Evolutionary conservation across 2,888 invertebrate species (phyloP), one percentile per base, ranked within the genome.

Genomic region (Papilio elwesi): DNA sequence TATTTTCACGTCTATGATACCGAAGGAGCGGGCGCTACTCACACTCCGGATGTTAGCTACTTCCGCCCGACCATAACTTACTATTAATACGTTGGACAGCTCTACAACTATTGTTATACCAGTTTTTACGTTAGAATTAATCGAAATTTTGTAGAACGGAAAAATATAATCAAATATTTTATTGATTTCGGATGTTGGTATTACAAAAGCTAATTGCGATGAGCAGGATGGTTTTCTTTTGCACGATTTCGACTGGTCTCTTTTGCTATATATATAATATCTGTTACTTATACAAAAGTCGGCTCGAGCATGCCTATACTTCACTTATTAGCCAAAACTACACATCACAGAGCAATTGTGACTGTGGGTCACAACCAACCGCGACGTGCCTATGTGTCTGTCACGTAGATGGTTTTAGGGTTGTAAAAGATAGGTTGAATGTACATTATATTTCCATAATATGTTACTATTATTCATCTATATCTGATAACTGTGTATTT

Each of bases 1-100:
- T 73, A 73, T 64, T 68, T 63, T 57, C 72, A 73, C 68, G 68
- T 68, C 72, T 63, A 55, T 55, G 64, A 63, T 47, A 51, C 57
- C 65, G 48, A 57, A 65, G 65, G 53, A 47, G 55, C 52, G 68
- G 6, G 48, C 51, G 55, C 63, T 47, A n/a, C 68, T 43, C 43
- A 43, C 59, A 38, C 59, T 63, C 67, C 72, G 72, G 72, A 72
- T 53, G 62, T 72, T 55, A 12, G 36, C 63, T 16, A 47, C 55
- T 68, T 72, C 72, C 72, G 68, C 55, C 48, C 36, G 15, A 53
- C 53, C 38, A 15, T 43, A 67, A 52, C 52, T 9, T 43, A 12
- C 16, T 43, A 53, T 55, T 62, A 62, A 62, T 62, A 62, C 43
- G 43, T 38, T 43, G 15, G 43, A 62, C 59, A 62, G 7, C 15